Percentiles rank a stretch among this genome's conserved stretches.
Conservation (phyloP, 2,113 vertebrate species). For the Myrmecobius fasciatus region DNA sequence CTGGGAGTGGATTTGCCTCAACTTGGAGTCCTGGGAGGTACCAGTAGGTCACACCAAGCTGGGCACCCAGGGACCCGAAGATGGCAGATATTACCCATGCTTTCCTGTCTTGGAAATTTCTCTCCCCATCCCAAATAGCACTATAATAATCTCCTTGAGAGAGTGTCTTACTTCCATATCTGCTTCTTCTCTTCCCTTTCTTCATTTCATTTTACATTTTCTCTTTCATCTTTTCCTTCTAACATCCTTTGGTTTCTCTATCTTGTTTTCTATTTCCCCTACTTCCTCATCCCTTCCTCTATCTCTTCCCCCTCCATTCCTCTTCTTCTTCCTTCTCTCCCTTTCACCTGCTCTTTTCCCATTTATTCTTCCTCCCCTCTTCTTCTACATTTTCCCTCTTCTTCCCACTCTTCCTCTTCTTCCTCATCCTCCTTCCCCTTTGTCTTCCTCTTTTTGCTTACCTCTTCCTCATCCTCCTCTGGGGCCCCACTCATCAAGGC, state of each 20-base stretch:
- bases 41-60: neutral
- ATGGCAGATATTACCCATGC: neutral
- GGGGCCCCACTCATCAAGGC: no score
- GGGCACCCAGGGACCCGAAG: neutral
- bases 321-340: no score
- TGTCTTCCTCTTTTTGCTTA: slow-evolving; percentile 22
- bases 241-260: no score
- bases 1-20: neutral
- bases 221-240: neutral
- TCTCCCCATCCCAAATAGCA: neutral
- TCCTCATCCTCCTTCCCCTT: rapidly evolving
- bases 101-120: neutral
- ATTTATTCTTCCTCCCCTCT: no score
- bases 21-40: neutral
- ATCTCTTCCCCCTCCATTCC: no score
- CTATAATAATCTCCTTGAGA: neutral
- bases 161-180: neutral
- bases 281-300: no score
- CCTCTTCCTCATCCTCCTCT: neutral
- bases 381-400: no score
- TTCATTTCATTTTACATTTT: neutral
- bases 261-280: no score
- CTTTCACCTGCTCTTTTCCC: no score
- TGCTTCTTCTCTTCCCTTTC: neutral
- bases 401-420: no score